Evolutionary conservation across 2,888 invertebrate species (phyloP).

Genomic region (Cloeon dipterum): DNA sequence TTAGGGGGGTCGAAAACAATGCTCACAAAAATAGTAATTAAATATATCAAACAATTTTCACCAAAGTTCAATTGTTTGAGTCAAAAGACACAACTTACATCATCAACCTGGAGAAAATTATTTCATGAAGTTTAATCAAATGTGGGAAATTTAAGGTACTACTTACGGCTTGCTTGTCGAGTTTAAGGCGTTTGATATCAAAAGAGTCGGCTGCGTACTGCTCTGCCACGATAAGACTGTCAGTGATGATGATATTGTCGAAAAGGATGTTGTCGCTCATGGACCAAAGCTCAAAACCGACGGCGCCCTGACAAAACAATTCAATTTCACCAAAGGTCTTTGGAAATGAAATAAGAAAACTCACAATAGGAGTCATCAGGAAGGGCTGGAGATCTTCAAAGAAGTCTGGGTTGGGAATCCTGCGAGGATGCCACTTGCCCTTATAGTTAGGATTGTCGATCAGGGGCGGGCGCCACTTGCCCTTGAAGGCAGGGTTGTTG

Average conservation of each 20-base stretch:
- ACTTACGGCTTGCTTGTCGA: constrained; percentile 61
- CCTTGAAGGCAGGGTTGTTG: constrained; percentile 79
- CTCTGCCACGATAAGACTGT: constrained; percentile 49
- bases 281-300: constrained; percentile 96
- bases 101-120: not conserved
- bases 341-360: constrained; percentile 16
- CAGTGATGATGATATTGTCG: constrained; percentile 85
- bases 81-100: too few relatives aligned
- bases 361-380: constrained; percentile 72
- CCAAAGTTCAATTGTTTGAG: too few relatives aligned
- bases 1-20: too few relatives aligned
- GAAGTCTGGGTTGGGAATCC: constrained; percentile 78
- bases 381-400: constrained; percentile 83
- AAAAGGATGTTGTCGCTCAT: constrained; percentile 89
- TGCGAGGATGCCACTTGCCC: constrained; percentile 81
- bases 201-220: constrained; percentile 68
- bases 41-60: too few relatives aligned
- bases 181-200: constrained; percentile 56
- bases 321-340: too few relatives aligned
- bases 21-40: not conserved
- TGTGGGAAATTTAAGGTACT: too few relatives aligned
- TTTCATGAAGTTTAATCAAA: not conserved
- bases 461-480: constrained; percentile 74
- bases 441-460: constrained; percentile 84
- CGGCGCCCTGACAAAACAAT: constrained; percentile 38